Base-by-base conservation (phyloP, 2,888 invertebrate species). In the Lepidocyrtinus sp. region DNA sequence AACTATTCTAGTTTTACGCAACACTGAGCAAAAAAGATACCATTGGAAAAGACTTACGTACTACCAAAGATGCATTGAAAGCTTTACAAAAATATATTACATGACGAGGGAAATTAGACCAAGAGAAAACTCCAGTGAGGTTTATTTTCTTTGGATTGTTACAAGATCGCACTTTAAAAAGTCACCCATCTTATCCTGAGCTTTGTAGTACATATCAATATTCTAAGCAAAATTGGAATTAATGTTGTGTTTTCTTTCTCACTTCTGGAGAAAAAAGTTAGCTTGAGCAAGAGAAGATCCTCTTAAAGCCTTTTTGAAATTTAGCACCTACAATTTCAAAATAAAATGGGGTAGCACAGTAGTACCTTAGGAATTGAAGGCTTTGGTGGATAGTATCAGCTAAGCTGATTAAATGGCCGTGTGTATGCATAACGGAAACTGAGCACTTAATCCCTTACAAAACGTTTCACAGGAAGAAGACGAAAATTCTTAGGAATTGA, bases 371-470 rank as follows among this genome's bases (percentile, higher is more conserved):
- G 5, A 36, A 36, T n/a, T n/a, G 12, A 12, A 36, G 12, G 36
- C 36, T 36, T 36, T 36, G 36, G 36, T n/a, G 36, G 12, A 36
- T 36, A 12, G 5, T 67, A 59, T 45, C 75, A 62, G 69, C 75
- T 75, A 75, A 75, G 75, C 75, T 75, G 75, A 75, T 75, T 75
- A 75, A 67, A 61, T 75, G 67, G 61, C 67, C 61, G 74, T 74
- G 74, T 67, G 74, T 74, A 74, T 74, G 74, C 74, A 74, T 74
- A 74, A 74, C 74, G 61, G 59, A 45, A 55, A 22, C 59, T 61
- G 67, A 67, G 74, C 67, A 67, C 74, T 74, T 74, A 74, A 74
- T 74, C 67, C 67, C 74, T 61, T 74, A 74, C 74, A 67, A 36
- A 74, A 74, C 59, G 74, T 67, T 74, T 67, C 74, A 3, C 26